Base-by-base conservation (phyloP, 2,888 invertebrate species). In the Polyommatus iphigenia region DNA sequence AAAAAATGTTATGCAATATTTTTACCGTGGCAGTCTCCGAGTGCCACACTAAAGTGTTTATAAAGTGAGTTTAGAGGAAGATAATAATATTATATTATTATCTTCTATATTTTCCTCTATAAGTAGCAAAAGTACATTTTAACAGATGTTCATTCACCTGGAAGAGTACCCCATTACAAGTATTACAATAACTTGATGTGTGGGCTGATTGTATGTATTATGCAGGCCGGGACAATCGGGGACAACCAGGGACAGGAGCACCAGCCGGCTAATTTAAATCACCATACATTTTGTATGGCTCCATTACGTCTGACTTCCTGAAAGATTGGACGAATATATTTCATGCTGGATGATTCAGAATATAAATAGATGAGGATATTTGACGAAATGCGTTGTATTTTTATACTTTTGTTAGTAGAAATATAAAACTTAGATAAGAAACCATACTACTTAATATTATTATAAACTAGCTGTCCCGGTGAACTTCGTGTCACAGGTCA, bases 241-340 rank as follows among this genome's bases (percentile, higher is more conserved):
- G 54, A 54, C 54, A 54, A 6, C 15, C 54, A 0, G 54, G 5
- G 54, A 54, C 3, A 18, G 54, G 4, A 18, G 54, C 67, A 18
- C 18, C 18, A 29, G 67, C 15, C 67, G 67, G 29, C 29, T 67
- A 67, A 67, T 67, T 32, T 67, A 15, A 67, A 67, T 67, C 29
- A 67, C 67, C 29, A 29, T 67, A 67, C 29, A 67, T 67, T 67
- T 67, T 67, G 67, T 67, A 67, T 67, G 67, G 29, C 67, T 67
- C 67, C 67, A 67, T 67, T 67, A 32, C 67, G 67, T 67, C 2
- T 54, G 59, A 29, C 67, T 67, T 32, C 67, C 67, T 29, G 67
- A 67, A 67, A 67, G 4, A 18, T 67, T 67, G 29, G 67, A 4
- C 2, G 29, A 29, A 67, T 67, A 15, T 15, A 67, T 67, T 67